phyloP scores from a whole-genome alignment of 2,797 vertebrate species.

The Lophius americanus region DNA sequence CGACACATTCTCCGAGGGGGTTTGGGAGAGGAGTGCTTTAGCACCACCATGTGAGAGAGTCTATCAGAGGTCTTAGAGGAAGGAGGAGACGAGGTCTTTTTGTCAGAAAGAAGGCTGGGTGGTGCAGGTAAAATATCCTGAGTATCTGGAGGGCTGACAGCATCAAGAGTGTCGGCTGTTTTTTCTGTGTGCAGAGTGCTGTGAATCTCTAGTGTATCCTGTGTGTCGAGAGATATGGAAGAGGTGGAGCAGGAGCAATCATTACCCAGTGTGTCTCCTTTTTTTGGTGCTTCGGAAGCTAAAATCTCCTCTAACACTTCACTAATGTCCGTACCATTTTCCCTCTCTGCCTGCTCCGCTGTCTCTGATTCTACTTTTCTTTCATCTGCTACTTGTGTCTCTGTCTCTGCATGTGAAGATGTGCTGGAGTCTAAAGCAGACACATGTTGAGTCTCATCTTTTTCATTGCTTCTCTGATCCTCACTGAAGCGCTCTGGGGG shows the following conservation, averaged over 20 bases:
- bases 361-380: constrained; percentile 33
- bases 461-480: constrained; percentile 43
- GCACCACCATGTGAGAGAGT: constrained; percentile 84
- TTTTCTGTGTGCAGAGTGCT: constrained; percentile 53
- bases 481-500: constrained; percentile 33
- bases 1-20: constrained; percentile 84
- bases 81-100: constrained; percentile 74
- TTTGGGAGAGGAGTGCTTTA: constrained; percentile 85
- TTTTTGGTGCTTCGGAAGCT: constrained; percentile 38
- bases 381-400: constrained; percentile 44
- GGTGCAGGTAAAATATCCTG: constrained; percentile 72
- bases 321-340: constrained; percentile 28
- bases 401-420: constrained; percentile 37
- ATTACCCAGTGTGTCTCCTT: constrained; percentile 44
- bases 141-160: constrained; percentile 60
- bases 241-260: constrained; percentile 59
- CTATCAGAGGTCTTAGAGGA: constrained; percentile 77
- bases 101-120: constrained; percentile 72
- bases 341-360: constrained; percentile 32
- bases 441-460: constrained; percentile 46
- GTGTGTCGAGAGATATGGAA: constrained; percentile 41
- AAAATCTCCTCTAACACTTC: constrained; percentile 42
- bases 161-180: constrained; percentile 39
- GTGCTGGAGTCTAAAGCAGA: constrained; percentile 35
- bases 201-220: constrained; percentile 48